Percentiles rank a stretch among this genome's conserved stretches.
phyloP scores from a whole-genome alignment of 2,888 invertebrate genomes.

The Spodoptera picta region DNA sequence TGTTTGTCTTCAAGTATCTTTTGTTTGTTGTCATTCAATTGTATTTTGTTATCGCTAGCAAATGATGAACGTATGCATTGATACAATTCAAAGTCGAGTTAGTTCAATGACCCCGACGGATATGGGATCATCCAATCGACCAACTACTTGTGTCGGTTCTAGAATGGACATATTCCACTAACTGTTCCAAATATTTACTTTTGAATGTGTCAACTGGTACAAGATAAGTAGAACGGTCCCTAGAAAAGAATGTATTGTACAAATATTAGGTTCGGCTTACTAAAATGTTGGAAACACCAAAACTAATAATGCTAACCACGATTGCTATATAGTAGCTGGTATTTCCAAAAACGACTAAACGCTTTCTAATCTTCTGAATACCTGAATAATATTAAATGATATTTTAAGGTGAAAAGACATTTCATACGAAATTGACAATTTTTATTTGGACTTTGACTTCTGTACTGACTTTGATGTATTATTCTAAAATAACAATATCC shows the following conservation, averaged over 20 bases:
- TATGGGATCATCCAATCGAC: slow-evolving; percentile 46
- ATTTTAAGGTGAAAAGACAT: background rate
- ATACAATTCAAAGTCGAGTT: slow-evolving; percentile 53
- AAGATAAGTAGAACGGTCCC: slow-evolving; percentile 6
- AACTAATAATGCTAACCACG: background rate
- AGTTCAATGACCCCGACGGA: slow-evolving; percentile 49
- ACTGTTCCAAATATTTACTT: slow-evolving; percentile 16
- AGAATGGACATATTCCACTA: slow-evolving; percentile 4
- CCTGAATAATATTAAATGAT: too few relatives aligned
- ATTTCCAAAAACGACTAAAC: background rate
- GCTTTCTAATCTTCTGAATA: background rate
- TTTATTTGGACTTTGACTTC: too few relatives aligned
- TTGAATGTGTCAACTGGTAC: slow-evolving; percentile 4
- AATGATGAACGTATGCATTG: slow-evolving; percentile 55
- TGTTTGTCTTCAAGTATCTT: slow-evolving; percentile 50
- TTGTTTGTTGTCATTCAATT: slow-evolving; percentile 59
- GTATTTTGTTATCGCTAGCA: slow-evolving; percentile 53
- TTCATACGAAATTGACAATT: too few relatives aligned
- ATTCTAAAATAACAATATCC: too few relatives aligned
- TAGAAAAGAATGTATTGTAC: background rate
- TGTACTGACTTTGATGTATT: too few relatives aligned
- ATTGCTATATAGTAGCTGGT: background rate
- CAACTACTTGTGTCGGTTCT: slow-evolving; percentile 9
- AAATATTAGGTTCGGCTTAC: background rate
- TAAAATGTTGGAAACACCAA: background rate